Base-by-base conservation (phyloP, 1,140 invertebrate genomes). In the Bombus waltoni region DNA sequence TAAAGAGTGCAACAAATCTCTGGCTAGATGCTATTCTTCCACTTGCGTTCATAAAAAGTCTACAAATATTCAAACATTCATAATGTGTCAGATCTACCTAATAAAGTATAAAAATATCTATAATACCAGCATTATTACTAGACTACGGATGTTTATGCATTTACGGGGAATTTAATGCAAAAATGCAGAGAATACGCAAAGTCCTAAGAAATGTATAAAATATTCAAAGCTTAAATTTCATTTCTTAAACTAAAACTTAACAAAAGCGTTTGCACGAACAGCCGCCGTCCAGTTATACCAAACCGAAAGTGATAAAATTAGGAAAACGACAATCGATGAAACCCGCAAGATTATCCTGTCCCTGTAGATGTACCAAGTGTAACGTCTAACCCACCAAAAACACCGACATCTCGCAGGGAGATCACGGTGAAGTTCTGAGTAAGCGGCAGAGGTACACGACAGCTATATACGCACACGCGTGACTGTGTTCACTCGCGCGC, bases 401-500 rank as follows among this genome's bases (percentile, higher is more conserved):
- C 38, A 68, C 66, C 35, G 3, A 10, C 1, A 25, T 35, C 18
- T 8, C 32, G 15, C 9, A 68, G 66, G 35, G 9, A 68, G 2
- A 38, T 25, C 35, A 9, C 3, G 18, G 22, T 10, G 18, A 38
- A 11, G 3, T 25, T 68, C 18, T 4, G 66, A 68, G 18, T 68
- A 66, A 32, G 4, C 62, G 8, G 38, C 18, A 42, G 53, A 47
- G 25, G 18, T 44, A 3, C 35, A 83, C 25, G 28, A 62, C 13
- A n/a, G 11, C 59, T n/a, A 62, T 35, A 66, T 32, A 73, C 68
- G 59, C 35, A 40, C 68, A 42, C 79, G 47, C 74, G 71, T 65
- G 32, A 62, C 32, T 72, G 32, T 66, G 78, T 73, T 73, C 80
- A 81, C 68, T 81, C 80, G 80, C 80, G 80, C 80, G 70, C 81